Percentiles rank a stretch among this genome's conserved stretches.
These are phyloP conservation scores for Aporophyla lueneburgensis DNA, from an alignment of 2,888 invertebrate species.

Conservation along the genomic window DNA sequence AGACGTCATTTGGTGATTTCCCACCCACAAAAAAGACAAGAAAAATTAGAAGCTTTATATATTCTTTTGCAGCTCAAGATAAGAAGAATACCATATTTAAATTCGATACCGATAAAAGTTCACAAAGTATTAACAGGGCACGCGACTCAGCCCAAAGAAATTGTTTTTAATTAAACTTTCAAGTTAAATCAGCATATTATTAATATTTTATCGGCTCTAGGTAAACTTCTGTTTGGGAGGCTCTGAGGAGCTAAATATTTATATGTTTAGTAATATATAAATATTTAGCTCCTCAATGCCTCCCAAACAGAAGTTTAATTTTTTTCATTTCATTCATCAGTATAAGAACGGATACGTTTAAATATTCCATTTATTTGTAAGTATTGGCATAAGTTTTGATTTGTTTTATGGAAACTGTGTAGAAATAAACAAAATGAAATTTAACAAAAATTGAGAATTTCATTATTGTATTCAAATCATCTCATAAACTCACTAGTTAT, in stretches of 20 bases:
- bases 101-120: neutral
- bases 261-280: too few relatives aligned
- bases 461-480: neutral
- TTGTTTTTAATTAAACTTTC: constrained; percentile 24
- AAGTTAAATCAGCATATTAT: constrained; percentile 26
- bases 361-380: constrained; percentile 39
- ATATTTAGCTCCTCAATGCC: too few relatives aligned
- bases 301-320: too few relatives aligned
- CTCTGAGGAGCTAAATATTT: constrained; percentile 38
- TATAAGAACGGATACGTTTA: constrained; percentile 14
- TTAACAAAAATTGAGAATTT: neutral
- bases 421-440: neutral
- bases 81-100: neutral
- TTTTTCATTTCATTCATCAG: neutral
- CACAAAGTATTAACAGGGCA: constrained; percentile 15
- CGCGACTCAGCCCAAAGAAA: constrained; percentile 5
- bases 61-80: too few relatives aligned
- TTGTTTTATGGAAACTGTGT: constrained; percentile 11
- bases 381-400: neutral
- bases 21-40: too few relatives aligned
- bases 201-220: constrained; percentile 41
- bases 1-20: too few relatives aligned
- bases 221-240: constrained; percentile 28
- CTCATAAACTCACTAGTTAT: too few relatives aligned
- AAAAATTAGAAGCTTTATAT: too few relatives aligned